Conservation (phyloP, 2,888 invertebrate genomes). For the Dasysyrphus tricinctus region DNA sequence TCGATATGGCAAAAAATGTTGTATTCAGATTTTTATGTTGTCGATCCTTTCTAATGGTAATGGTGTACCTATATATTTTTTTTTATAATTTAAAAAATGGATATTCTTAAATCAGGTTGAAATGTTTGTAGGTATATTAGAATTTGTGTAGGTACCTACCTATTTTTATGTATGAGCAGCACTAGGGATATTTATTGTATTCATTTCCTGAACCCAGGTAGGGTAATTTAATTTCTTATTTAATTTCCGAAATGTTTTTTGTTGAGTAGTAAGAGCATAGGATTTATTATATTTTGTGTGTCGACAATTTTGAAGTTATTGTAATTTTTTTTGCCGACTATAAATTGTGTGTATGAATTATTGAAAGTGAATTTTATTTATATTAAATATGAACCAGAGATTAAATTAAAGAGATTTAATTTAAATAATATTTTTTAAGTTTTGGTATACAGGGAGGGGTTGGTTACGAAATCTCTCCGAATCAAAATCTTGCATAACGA, state of each 20-base stretch:
- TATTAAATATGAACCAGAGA: neutral
- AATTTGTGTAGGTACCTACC: neutral
- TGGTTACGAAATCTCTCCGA: too few relatives aligned
- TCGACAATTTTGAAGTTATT: neutral
- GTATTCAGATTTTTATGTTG: constrained; percentile 28
- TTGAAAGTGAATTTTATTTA: neutral
- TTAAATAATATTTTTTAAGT: too few relatives aligned
- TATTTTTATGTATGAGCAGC: constrained; percentile 13
- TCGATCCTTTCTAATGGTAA: constrained; percentile 42
- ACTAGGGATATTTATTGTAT: constrained; percentile 49
- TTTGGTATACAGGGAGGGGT: too few relatives aligned
- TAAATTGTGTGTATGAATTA: neutral
- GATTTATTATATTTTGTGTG: neutral
- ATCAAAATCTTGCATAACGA: too few relatives aligned
- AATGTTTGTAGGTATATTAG: neutral
- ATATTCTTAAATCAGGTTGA: constrained; percentile 44
- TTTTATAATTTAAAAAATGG: constrained; percentile 18
- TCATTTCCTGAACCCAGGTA: constrained; percentile 54
- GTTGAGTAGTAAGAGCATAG: neutral
- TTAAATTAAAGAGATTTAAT: too few relatives aligned
- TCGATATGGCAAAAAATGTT: neutral
- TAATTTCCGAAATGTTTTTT: constrained; percentile 34
- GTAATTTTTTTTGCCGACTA: neutral
- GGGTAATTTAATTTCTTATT: constrained; percentile 52
- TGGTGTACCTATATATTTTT: constrained; percentile 3